Evolutionary conservation across 2,888 invertebrate species (phyloP).

Genomic region (Eumerus sabulonum): DNA sequence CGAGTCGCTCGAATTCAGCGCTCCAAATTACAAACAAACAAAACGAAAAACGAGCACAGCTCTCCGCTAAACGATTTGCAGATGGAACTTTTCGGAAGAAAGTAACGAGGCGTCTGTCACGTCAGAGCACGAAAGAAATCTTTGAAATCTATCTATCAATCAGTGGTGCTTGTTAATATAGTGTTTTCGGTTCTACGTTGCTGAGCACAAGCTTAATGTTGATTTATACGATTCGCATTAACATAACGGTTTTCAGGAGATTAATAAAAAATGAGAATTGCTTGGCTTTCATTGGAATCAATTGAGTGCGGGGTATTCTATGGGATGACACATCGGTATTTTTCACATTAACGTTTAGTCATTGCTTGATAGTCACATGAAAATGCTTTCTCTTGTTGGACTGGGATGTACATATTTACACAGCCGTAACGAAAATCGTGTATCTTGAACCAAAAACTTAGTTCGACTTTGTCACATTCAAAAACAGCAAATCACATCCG

Average conservation of each 20-base stretch:
- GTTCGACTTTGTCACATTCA: too few species aligned
- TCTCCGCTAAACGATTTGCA: neutral
- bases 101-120: neutral
- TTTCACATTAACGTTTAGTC: conserved; percentile 1
- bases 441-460: too few species aligned
- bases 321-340: conserved; percentile 3
- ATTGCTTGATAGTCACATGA: too few species aligned
- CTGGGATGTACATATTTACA: too few species aligned
- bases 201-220: too few species aligned
- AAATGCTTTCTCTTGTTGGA: too few species aligned
- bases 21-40: too few species aligned
- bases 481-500: too few species aligned
- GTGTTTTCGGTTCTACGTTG: too few species aligned
- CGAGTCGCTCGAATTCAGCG: neutral
- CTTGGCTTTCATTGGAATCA: neutral
- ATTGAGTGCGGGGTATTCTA: neutral
- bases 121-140: neutral
- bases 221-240: too few species aligned
- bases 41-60: neutral
- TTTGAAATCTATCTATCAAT: conserved; percentile 34
- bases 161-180: neutral
- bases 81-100: conserved; percentile 21
- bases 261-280: neutral
- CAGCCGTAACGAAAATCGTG: too few species aligned
- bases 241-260: too few species aligned